These are phyloP conservation scores for Xestia ashworthii DNA, from an alignment of 2,888 invertebrate species.

Conservation along the genomic window DNA sequence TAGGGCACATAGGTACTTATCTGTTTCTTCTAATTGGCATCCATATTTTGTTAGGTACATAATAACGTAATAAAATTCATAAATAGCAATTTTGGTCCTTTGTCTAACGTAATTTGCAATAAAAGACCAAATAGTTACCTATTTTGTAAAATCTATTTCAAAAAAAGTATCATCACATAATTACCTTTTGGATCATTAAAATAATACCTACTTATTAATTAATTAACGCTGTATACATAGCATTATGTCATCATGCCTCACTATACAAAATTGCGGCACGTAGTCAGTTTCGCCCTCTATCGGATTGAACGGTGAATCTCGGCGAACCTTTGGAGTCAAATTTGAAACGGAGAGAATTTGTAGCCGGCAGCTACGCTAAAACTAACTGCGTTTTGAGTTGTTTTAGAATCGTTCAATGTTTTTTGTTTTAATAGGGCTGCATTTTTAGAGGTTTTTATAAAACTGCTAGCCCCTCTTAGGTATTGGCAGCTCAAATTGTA, in stretches of 20 bases:
- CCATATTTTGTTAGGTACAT: not conserved
- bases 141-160: not conserved
- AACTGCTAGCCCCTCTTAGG: not conserved
- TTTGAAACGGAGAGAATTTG: not conserved
- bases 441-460: not conserved
- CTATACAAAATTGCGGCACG: not conserved
- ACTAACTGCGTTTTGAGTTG: not conserved
- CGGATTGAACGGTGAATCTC: conserved; percentile 32
- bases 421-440: not conserved
- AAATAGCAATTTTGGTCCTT: not conserved
- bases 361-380: not conserved
- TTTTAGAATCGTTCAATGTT: not conserved
- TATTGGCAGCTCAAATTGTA: not conserved
- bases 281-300: conserved; percentile 50
- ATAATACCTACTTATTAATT: not conserved
- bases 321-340: not conserved
- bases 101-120: not conserved
- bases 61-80: conserved; percentile 1
- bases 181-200: not conserved
- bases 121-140: not conserved
- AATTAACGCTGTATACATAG: not conserved
- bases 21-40: conserved; percentile 14
- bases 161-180: not conserved
- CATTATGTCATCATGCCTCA: not conserved
- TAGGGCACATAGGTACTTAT: not conserved